phyloP scores from a whole-genome alignment of 1,140 invertebrate species.

The Mya arenaria region DNA sequence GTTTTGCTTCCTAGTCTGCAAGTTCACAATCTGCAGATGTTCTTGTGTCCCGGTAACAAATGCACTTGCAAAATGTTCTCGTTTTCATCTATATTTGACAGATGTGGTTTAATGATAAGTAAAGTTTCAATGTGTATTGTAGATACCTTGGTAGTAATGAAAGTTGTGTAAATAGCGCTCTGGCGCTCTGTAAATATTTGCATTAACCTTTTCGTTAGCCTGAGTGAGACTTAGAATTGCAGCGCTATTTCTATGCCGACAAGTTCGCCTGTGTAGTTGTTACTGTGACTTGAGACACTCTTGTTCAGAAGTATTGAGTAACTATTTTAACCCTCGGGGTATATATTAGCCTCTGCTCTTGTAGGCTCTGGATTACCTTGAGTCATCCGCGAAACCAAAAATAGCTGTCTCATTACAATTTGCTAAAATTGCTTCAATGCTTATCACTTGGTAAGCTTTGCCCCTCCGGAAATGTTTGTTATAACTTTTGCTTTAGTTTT shows the following conservation, averaged over 20 bases:
- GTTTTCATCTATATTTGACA: too few relatives aligned
- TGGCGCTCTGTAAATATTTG: not conserved
- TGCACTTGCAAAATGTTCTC: too few relatives aligned
- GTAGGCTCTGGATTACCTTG: not conserved
- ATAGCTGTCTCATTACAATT: too few relatives aligned
- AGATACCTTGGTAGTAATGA: too few relatives aligned
- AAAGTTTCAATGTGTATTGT: too few relatives aligned
- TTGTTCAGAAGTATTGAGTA: not conserved
- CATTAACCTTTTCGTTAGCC: not conserved
- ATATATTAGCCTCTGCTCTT: not conserved
- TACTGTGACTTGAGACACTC: not conserved
- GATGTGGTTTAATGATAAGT: too few relatives aligned
- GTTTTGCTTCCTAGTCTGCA: too few relatives aligned
- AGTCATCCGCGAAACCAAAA: slow-evolving; percentile 4
- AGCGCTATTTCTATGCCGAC: not conserved
- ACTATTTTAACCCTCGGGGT: too few relatives aligned
- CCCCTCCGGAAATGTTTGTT: not conserved
- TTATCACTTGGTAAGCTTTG: too few relatives aligned
- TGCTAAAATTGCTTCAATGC: too few relatives aligned
- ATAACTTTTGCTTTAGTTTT: not conserved
- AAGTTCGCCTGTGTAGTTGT: not conserved
- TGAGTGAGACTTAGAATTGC: not conserved
- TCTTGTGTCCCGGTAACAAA: too few relatives aligned
- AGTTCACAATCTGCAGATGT: too few relatives aligned
- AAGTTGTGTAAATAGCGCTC: not conserved